Percentiles rank a stretch among this genome's conserved stretches.
Evolutionary conservation across 1,140 invertebrate species (phyloP).

Genomic region (Drosophila lini): DNA sequence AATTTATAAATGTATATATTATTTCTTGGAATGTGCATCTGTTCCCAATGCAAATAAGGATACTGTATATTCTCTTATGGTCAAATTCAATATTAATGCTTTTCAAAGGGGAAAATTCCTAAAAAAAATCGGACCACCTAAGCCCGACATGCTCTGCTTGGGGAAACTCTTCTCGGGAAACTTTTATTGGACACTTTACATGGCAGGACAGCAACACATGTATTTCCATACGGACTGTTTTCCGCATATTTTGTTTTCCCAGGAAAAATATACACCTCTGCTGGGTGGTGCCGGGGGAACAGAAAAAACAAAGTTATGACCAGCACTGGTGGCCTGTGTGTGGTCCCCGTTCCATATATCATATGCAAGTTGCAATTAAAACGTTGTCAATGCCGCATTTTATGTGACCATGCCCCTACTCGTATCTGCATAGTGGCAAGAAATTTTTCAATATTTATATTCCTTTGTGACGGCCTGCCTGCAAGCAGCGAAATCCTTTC

Average conservation of each 20-base stretch:
- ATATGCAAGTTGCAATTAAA: slow-evolving; percentile 68
- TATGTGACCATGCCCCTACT: slow-evolving; percentile 23
- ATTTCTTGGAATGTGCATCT: not conserved
- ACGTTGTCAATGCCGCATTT: slow-evolving; percentile 67
- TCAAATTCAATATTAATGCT: slow-evolving; percentile 16
- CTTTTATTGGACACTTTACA: slow-evolving; percentile 69
- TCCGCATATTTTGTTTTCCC: slow-evolving; percentile 26
- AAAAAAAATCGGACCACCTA: slow-evolving; percentile 1
- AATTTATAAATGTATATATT: not conserved
- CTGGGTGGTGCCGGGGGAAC: not conserved
- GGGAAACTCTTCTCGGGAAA: slow-evolving; percentile 29
- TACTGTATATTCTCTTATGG: not conserved
- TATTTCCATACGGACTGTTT: slow-evolving; percentile 42
- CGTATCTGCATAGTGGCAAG: slow-evolving; percentile 20
- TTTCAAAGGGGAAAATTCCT: not conserved
- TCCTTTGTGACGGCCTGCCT: slow-evolving; percentile 11
- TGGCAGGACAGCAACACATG: slow-evolving; percentile 39
- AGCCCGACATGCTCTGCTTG: not conserved
- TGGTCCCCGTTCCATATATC: slow-evolving; percentile 49
- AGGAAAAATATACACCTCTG: slow-evolving; percentile 32
- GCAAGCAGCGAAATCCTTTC: slow-evolving; percentile 21
- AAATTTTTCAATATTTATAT: slow-evolving; percentile 48
- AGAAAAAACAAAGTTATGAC: slow-evolving; percentile 27
- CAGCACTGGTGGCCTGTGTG: slow-evolving; percentile 7
- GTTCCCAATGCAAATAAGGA: slow-evolving; percentile 1